Conservation (phyloP, 2,888 invertebrate species). For the Neocrepidodera transversa region DNA sequence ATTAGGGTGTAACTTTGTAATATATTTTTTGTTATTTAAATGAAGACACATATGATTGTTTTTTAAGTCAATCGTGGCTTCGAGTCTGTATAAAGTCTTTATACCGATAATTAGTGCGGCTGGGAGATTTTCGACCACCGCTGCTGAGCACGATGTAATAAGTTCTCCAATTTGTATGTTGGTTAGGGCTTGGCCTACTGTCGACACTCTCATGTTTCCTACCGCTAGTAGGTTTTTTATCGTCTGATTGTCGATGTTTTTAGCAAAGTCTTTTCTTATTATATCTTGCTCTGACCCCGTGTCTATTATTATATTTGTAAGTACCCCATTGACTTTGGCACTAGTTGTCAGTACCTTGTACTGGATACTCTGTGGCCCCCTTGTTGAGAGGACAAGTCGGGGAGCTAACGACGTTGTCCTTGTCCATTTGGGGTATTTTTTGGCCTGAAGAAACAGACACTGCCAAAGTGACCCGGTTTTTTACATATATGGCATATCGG, state of each 20-base stretch:
- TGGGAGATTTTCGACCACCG: no score
- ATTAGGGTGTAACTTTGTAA: no score
- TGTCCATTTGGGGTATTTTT: conserved; percentile 1
- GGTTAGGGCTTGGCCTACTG: no score
- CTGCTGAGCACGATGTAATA: background rate
- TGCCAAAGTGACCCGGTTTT: conserved; percentile 1
- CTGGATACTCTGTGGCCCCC: background rate
- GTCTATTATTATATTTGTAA: background rate
- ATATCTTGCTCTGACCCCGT: background rate
- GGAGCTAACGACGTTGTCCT: background rate
- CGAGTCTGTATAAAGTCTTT: background rate
- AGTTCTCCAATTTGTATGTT: no score
- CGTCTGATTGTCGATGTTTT: no score
- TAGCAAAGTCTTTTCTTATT: no score
- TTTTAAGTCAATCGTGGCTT: background rate
- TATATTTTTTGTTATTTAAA: no score
- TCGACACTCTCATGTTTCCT: no score
- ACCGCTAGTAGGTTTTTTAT: no score
- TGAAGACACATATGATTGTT: background rate
- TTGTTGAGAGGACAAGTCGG: conserved; percentile 8
- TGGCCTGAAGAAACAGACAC: background rate
- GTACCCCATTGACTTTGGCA: background rate
- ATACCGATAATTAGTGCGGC: no score
- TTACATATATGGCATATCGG: conserved; percentile 12
- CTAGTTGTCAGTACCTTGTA: background rate